Percentiles rank a stretch among this genome's conserved stretches.
Evolutionary conservation across 1,140 invertebrate genomes (phyloP).

Genomic region (Caenorhabditis tropicalis): DNA sequence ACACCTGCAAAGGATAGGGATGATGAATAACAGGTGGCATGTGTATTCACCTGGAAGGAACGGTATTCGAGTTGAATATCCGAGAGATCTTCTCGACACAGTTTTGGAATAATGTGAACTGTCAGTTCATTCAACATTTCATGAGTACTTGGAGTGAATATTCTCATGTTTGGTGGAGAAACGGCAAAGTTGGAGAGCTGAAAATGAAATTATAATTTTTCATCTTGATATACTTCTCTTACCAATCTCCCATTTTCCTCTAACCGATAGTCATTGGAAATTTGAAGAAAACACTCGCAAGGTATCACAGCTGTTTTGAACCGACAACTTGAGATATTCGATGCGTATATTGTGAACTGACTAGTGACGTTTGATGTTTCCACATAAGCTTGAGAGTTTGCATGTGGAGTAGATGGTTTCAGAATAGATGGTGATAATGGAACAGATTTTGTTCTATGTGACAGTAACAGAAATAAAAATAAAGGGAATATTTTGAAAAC

Average conservation of each 20-base stretch:
- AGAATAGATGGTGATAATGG: background rate
- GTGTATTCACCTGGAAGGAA: constrained; percentile 14
- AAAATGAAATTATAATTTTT: background rate
- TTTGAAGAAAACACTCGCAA: constrained; percentile 45
- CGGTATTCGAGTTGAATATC: constrained; percentile 33
- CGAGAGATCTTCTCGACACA: constrained; percentile 9
- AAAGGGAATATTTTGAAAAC: constrained; percentile 11
- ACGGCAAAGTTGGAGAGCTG: constrained; percentile 42
- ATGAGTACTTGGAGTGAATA: constrained; percentile 35
- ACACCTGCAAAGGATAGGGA: background rate
- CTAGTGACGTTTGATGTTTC: constrained; percentile 28
- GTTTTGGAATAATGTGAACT: constrained; percentile 38
- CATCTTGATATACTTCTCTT: background rate
- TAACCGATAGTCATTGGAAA: constrained; percentile 17
- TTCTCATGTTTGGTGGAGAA: constrained; percentile 32
- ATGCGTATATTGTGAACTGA: constrained; percentile 23
- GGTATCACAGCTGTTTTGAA: constrained; percentile 51
- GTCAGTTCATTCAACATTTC: constrained; percentile 47
- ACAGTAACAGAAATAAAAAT: constrained; percentile 23
- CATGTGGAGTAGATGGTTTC: background rate
- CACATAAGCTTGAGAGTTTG: constrained; percentile 25
- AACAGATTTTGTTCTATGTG: background rate
- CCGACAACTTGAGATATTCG: constrained; percentile 45
- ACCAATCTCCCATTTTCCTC: constrained; percentile 38
- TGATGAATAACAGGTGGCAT: background rate